These are phyloP conservation scores for Clusia tigrina DNA, from an alignment of 2,888 invertebrate species.

Conservation along the genomic window DNA sequence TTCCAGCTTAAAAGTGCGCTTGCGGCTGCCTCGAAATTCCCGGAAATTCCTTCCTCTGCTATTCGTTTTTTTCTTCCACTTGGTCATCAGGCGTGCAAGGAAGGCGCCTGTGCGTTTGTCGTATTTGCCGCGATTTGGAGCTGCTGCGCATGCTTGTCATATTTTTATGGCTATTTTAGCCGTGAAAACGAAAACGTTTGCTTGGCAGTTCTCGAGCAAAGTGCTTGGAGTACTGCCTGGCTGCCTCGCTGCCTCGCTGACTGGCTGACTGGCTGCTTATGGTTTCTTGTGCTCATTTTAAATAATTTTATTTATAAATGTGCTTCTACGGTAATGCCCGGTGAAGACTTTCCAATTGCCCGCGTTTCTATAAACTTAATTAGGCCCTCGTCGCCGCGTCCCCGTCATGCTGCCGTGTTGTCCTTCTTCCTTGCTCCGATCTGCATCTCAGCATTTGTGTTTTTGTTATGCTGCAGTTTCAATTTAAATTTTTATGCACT, in stretches of 20 bases:
- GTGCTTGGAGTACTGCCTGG: no score
- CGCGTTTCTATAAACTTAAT: no score
- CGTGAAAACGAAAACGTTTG: conserved; percentile 1
- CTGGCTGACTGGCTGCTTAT: no score
- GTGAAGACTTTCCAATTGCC: no score
- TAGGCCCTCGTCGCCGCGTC: no score
- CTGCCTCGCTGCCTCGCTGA: no score
- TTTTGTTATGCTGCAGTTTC: no score
- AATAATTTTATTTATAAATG: no score
- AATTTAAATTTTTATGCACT: no score
- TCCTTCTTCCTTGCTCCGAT: neutral
- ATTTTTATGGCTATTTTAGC: conserved; percentile 44
- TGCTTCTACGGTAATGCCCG: no score
- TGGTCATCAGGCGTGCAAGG: conserved; percentile 43
- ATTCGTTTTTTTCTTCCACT: conserved; percentile 15
- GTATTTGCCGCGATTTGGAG: conserved; percentile 49
- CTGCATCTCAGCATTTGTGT: neutral
- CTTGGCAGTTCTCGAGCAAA: neutral
- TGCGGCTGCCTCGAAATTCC: conserved; percentile 16
- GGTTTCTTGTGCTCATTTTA: no score
- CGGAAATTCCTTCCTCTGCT: conserved; percentile 22
- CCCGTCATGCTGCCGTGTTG: no score
- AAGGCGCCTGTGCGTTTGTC: conserved; percentile 53
- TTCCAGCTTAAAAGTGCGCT: neutral
- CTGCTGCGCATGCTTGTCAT: conserved; percentile 53